Percentiles rank a stretch among this genome's conserved stretches.
Conservation (phyloP, 2,113 vertebrate genomes). For the Nematolebias whitei region DNA sequence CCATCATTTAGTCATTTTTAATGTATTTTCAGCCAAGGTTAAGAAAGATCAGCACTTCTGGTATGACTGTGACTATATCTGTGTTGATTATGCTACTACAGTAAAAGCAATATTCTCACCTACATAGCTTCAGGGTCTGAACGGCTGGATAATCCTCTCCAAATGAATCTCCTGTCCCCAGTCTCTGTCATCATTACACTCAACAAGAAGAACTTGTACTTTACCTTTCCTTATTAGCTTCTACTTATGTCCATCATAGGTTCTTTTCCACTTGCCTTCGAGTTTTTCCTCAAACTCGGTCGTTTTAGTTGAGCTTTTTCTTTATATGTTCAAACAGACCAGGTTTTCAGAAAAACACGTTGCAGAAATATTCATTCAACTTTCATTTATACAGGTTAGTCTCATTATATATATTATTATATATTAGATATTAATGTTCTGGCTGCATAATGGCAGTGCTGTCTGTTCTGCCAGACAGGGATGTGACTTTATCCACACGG, state of each 20-base stretch:
- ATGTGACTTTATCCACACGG: conserved; percentile 26
- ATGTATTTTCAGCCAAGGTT: conserved; percentile 4
- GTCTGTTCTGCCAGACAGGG: conserved; percentile 27
- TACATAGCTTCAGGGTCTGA: conserved; percentile 8
- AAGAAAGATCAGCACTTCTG: background rate
- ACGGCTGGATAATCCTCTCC: conserved; percentile 25
- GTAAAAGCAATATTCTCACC: conserved; percentile 23
- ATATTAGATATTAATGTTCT: conserved; percentile 42
- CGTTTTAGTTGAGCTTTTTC: conserved; percentile 27
- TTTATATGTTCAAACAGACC: conserved; percentile 38
- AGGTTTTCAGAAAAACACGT: conserved; percentile 38
- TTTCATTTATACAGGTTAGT: too few species aligned
- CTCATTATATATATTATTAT: too few species aligned
- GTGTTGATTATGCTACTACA: conserved; percentile 9
- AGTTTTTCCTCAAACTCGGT: background rate
- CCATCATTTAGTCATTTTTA: conserved; percentile 1
- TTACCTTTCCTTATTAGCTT: conserved; percentile 14
- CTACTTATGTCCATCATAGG: conserved; percentile 6
- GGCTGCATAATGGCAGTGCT: conserved; percentile 30
- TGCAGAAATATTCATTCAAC: too few species aligned
- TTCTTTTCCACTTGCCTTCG: conserved; percentile 2
- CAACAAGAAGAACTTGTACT: conserved; percentile 19
- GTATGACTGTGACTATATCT: conserved; percentile 11
- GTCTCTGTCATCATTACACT: conserved; percentile 25
- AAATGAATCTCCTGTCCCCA: conserved; percentile 5